phyloP scores from a whole-genome alignment of 2,113 vertebrate species.

The Promerops cafer region DNA sequence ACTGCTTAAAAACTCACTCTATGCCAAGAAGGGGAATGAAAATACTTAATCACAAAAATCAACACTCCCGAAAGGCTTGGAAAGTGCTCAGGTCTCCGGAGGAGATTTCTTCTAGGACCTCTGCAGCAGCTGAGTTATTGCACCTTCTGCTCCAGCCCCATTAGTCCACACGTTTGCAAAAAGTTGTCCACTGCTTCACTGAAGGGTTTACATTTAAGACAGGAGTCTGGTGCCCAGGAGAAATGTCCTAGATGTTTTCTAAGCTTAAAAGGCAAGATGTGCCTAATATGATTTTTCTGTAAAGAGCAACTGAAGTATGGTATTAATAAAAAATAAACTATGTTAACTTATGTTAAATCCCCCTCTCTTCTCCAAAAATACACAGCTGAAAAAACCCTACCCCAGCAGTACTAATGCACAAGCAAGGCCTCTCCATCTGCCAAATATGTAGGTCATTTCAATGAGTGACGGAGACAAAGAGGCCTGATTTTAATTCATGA shows the following conservation, averaged over 20 bases:
- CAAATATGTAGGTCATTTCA: slow-evolving; percentile 56
- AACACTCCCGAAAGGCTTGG: not conserved
- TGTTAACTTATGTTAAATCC: slow-evolving; percentile 58
- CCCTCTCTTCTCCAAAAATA: slow-evolving; percentile 37
- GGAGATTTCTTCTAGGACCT: not conserved
- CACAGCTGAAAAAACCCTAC: slow-evolving; percentile 26
- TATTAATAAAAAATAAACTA: slow-evolving; percentile 66
- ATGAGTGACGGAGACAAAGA: slow-evolving; percentile 54
- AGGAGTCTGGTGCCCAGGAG: slow-evolving; percentile 25
- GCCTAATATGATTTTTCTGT: slow-evolving; percentile 31
- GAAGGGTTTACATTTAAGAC: slow-evolving; percentile 36
- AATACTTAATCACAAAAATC: not conserved
- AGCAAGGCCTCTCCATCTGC: slow-evolving; percentile 58
- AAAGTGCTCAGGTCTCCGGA: not conserved
- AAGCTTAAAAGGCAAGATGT: slow-evolving; percentile 29
- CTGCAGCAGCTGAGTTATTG: not conserved
- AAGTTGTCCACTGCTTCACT: not conserved
- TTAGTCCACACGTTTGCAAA: not conserved
- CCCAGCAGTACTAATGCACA: slow-evolving; percentile 35
- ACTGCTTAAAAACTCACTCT: not conserved
- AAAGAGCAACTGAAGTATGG: slow-evolving; percentile 39
- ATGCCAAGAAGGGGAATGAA: not conserved
- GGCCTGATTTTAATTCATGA: slow-evolving; percentile 55
- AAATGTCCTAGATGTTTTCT: slow-evolving; percentile 42
- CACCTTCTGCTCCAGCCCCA: not conserved